These are phyloP conservation scores for Acrocephalus kingi DNA, from an alignment of 2,113 vertebrate genomes.

Conservation along the genomic window DNA sequence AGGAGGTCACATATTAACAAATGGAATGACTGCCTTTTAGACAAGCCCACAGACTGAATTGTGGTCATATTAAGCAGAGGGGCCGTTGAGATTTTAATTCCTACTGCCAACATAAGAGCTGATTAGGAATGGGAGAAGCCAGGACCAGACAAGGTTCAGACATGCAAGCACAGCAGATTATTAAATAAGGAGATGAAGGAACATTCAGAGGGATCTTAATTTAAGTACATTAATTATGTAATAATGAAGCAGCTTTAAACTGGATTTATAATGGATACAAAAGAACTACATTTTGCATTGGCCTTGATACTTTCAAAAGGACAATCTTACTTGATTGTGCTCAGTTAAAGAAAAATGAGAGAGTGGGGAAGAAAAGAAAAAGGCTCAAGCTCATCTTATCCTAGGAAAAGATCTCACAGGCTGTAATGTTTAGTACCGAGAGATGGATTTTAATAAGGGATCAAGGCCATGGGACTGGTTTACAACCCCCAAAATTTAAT, in stretches of 20 bases:
- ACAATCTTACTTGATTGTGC: neutral
- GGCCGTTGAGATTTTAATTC: neutral
- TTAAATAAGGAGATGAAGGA: conserved; percentile 60
- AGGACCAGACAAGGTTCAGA: conserved; percentile 51
- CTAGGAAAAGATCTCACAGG: neutral
- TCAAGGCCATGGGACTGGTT: neutral
- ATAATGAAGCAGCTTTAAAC: conserved; percentile 33
- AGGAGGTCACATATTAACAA: neutral
- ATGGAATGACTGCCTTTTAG: neutral
- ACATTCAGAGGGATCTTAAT: conserved; percentile 41
- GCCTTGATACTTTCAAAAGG: neutral
- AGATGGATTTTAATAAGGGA: neutral
- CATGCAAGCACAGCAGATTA: conserved; percentile 51
- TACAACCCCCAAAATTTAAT: neutral
- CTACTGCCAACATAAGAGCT: neutral
- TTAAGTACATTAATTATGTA: conserved; percentile 40
- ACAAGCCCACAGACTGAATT: neutral
- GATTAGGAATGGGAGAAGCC: conserved; percentile 33
- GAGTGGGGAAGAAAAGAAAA: neutral
- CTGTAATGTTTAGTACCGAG: neutral
- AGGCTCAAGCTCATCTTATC: neutral
- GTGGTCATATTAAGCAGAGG: neutral
- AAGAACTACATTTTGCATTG: neutral
- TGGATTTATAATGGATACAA: neutral
- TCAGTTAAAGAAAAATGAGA: neutral